Evolutionary conservation across 2,113 vertebrate genomes (phyloP), one percentile per base, ranked within the genome.

Genomic region (Phrynosoma blainvillii): DNA sequence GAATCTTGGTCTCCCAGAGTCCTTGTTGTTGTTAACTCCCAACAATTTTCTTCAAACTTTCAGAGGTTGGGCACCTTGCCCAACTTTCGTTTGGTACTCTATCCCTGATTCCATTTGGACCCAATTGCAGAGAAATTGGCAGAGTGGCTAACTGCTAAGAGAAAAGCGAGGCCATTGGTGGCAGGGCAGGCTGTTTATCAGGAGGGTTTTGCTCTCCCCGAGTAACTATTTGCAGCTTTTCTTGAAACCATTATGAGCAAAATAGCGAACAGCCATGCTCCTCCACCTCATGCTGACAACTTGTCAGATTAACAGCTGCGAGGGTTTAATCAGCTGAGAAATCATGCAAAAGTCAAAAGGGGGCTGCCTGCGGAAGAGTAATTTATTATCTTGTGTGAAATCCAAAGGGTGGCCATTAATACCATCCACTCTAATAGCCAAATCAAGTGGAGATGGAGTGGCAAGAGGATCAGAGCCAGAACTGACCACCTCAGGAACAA

Each of bases 261-360:
- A 88, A 94, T 80, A 93, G 91, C 92, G 90, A 88, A 42, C 75
- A 87, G 80, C 90, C 84, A 87, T 85, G 89, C 81, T 89, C 88
- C 82, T 89, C 85, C 66, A 66, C 77, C 82, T 18, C 42, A 23
- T 89, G 73, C 84, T 82, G 89, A 87, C 91, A 90, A 79, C 92
- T 89, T 90, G 87, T 93, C 78, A 87, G 87, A 88, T 92, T 90
- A 92, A 84, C 91, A 92, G 75, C 92, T 93, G 90, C 76, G 92
- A 78, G 21, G 5, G 73, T 88, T 90, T 89, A 89, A 89, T 87
- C 85, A 93, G 71, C 81, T 77, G 81, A 84, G 78, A 88, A 90
- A 8, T 73, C 81, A 10, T 42, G 3, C 77, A 85, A 62, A 3
- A 62, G 76, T 20, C 16, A n/a, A 40, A 68, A 76, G 18, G 59